Evolutionary conservation across 2,797 vertebrate species (phyloP).

Genomic region (Bovichtus diacanthus): DNA sequence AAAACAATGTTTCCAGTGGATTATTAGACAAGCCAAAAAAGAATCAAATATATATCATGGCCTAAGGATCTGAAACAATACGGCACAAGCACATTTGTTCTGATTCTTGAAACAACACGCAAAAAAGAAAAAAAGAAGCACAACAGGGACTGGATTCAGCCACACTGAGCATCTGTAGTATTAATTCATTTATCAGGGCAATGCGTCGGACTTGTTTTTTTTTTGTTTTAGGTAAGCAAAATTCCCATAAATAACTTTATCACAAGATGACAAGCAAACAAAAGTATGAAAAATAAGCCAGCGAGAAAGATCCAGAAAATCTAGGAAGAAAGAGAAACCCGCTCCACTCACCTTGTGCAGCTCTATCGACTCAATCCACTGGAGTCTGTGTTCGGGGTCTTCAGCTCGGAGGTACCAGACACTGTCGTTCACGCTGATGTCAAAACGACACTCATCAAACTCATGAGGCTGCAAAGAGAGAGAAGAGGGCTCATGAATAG

Average conservation of each 20-base stretch:
- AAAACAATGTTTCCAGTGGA: not conserved
- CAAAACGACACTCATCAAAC: constrained; percentile 98
- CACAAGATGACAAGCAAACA: constrained; percentile 12
- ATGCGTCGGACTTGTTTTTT: not conserved
- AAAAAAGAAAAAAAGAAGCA: constrained; percentile 9
- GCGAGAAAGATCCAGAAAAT: not conserved
- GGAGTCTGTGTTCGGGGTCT: constrained; percentile 93
- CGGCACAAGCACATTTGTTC: not conserved
- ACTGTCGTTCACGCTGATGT: constrained; percentile 98
- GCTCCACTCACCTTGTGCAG: constrained; percentile 92
- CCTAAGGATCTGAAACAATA: not conserved
- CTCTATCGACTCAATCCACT: constrained; percentile 97
- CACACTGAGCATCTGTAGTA: not conserved
- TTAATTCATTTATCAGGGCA: not conserved
- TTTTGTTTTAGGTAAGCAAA: not conserved
- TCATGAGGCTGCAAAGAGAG: constrained; percentile 91
- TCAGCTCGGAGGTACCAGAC: constrained; percentile 98
- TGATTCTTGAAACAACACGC: constrained; percentile 7
- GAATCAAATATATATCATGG: not conserved
- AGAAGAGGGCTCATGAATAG: constrained; percentile 32
- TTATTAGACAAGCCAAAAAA: not conserved
- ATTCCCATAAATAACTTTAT: not conserved
- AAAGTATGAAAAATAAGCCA: not conserved
- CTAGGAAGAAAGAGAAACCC: not conserved
- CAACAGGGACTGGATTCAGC: constrained; percentile 7